Percentiles rank a stretch among this genome's conserved stretches.
These are phyloP conservation scores for Megaleporinus macrocephalus DNA, from an alignment of 2,113 vertebrate genomes.

Conservation along the genomic window DNA sequence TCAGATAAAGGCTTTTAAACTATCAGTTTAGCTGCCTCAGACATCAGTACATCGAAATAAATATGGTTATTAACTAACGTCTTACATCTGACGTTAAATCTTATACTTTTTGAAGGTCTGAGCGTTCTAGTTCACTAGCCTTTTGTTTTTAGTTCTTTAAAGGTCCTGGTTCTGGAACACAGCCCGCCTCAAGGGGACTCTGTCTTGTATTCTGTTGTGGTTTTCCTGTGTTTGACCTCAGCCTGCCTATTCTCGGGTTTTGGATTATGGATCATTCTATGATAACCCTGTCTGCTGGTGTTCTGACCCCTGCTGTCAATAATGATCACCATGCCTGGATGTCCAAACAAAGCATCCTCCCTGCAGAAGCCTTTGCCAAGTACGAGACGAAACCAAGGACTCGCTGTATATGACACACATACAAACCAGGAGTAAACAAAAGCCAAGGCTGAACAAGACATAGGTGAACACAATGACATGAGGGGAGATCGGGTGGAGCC, in stretches of 20 bases:
- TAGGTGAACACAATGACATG: not conserved
- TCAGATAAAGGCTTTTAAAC: no score
- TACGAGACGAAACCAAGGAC: not conserved
- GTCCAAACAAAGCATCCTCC: not conserved
- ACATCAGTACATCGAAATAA: no score
- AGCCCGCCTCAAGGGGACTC: not conserved
- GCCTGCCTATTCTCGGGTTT: not conserved
- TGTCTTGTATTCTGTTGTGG: not conserved
- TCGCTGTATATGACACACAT: not conserved
- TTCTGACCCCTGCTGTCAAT: constrained; percentile 1
- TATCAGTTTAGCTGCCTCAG: no score
- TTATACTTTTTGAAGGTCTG: no score
- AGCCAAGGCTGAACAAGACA: not conserved
- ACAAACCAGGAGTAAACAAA: not conserved
- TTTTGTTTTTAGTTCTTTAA: no score
- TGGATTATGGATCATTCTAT: not conserved
- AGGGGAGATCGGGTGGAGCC: not conserved
- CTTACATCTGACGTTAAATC: no score
- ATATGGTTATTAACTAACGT: no score
- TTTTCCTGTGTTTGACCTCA: not conserved
- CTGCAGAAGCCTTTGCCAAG: not conserved
- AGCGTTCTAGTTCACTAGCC: no score
- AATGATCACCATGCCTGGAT: not conserved
- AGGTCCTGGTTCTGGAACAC: no score
- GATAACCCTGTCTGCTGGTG: not conserved